These are phyloP conservation scores for Ctenosaura bakeri DNA, from an alignment of 2,797 vertebrate species.

Conservation along the genomic window DNA sequence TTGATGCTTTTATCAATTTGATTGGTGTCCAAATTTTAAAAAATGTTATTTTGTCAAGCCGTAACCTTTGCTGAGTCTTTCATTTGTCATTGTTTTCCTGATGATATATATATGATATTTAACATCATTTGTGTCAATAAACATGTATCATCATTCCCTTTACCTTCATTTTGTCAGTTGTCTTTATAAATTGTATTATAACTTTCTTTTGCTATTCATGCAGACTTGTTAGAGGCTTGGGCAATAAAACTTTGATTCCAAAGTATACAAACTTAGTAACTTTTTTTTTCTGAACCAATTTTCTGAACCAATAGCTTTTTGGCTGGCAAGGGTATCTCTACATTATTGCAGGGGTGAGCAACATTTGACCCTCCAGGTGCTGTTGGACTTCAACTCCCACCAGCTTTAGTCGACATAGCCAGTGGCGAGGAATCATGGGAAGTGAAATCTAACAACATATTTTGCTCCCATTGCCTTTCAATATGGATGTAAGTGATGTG, in stretches of 20 bases:
- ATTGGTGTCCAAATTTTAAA: slow-evolving; percentile 84
- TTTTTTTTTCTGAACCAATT: slow-evolving; percentile 37
- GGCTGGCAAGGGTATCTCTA: slow-evolving; percentile 53
- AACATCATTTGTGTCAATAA: slow-evolving; percentile 80
- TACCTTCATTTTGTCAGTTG: slow-evolving; percentile 77
- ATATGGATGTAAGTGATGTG: too few relatives aligned
- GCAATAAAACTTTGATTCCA: slow-evolving; percentile 67
- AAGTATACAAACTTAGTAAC: slow-evolving; percentile 57
- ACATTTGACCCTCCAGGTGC: too few relatives aligned
- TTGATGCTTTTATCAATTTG: slow-evolving; percentile 82
- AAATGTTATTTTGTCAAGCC: slow-evolving; percentile 87
- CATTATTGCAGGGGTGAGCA: background rate
- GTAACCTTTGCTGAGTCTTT: slow-evolving; percentile 85
- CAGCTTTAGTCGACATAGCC: too few relatives aligned
- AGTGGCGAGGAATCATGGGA: too few relatives aligned
- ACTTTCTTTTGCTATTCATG: slow-evolving; percentile 63
- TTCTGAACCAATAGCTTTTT: slow-evolving; percentile 44
- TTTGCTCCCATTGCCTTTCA: too few relatives aligned
- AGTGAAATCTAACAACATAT: too few relatives aligned
- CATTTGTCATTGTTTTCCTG: slow-evolving; percentile 92
- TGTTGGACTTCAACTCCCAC: too few relatives aligned
- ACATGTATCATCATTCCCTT: slow-evolving; percentile 80
- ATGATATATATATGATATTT: slow-evolving; percentile 82
- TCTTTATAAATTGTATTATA: slow-evolving; percentile 79
- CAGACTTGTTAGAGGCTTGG: slow-evolving; percentile 63